A percentile compares a stretch with the other conserved stretches of the same genome.
Evolutionary conservation across 1,140 invertebrate genomes (phyloP).

Genomic region (Lithobius niger): DNA sequence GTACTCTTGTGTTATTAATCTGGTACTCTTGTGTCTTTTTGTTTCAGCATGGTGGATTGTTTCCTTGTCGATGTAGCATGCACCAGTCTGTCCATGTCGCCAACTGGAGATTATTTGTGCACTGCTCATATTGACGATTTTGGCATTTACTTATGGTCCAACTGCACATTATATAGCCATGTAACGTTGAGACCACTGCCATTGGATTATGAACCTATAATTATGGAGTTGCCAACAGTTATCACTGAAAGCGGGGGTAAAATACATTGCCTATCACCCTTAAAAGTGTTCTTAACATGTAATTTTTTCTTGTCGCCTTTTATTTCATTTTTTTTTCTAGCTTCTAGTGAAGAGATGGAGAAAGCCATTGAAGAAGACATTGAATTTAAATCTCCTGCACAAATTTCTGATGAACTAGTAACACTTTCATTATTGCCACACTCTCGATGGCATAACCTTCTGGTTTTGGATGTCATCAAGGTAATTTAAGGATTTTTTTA

Average conservation of each 20-base stretch:
- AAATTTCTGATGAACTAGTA: conserved; percentile 65
- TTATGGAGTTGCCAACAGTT: conserved; percentile 42
- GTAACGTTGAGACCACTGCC: conserved; percentile 61
- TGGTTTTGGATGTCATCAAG: conserved; percentile 80
- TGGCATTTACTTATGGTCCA: conserved; percentile 89
- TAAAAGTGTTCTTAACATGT: too few relatives aligned
- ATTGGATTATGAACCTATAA: conserved; percentile 39
- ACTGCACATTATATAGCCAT: conserved; percentile 67
- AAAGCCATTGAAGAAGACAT: conserved; percentile 26
- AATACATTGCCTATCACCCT: conserved; percentile 17
- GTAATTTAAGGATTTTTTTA: conserved; percentile 26
- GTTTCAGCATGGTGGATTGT: conserved; percentile 33
- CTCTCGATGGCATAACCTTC: conserved; percentile 84
- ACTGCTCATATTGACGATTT: conserved; percentile 76
- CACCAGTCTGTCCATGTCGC: conserved; percentile 73
- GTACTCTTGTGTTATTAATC: too few relatives aligned
- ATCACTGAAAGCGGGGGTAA: conserved; percentile 18
- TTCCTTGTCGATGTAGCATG: conserved; percentile 54
- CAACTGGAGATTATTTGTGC: conserved; percentile 75
- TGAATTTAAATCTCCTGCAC: conserved; percentile 59
- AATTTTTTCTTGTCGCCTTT: too few relatives aligned
- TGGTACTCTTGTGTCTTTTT: too few relatives aligned
- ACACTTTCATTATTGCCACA: conserved; percentile 71
- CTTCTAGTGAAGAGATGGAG: conserved; percentile 27
- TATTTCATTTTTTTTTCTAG: too few relatives aligned